Evolutionary conservation across 2,113 vertebrate species (phyloP).

Genomic region (Heloderma charlesbogerti): DNA sequence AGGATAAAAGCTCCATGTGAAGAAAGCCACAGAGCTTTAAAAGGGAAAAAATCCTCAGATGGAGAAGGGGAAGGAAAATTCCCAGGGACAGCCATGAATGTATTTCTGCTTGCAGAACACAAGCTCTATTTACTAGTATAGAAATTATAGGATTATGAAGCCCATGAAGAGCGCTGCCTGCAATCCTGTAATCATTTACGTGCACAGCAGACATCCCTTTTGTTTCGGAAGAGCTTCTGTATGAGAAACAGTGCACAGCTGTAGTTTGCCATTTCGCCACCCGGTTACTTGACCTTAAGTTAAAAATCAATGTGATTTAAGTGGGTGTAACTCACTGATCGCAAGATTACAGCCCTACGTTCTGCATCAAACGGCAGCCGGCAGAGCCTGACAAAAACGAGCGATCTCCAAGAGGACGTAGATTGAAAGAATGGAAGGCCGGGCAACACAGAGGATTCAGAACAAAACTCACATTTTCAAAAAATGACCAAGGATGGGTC

Average conservation of each 20-base stretch:
- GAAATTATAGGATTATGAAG: conserved; percentile 27
- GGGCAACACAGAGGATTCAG: background rate
- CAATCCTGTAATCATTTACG: background rate
- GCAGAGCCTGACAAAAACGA: conserved; percentile 4
- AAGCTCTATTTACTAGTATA: background rate
- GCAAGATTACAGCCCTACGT: background rate
- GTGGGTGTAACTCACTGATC: background rate
- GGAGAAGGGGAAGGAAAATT: background rate
- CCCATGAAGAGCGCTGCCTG: background rate
- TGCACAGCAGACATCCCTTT: conserved; percentile 1
- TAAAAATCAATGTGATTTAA: conserved; percentile 11
- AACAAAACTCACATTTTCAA: background rate
- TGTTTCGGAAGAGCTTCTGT: background rate
- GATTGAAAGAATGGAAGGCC: background rate
- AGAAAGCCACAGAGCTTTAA: no score
- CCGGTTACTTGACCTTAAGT: background rate
- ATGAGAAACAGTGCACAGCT: background rate
- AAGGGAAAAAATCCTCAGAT: background rate
- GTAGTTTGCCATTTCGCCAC: conserved; percentile 4
- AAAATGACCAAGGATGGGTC: background rate
- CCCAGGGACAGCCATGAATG: background rate
- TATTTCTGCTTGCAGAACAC: conserved; percentile 1
- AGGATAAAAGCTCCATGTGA: no score
- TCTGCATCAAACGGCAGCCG: background rate
- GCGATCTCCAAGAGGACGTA: background rate